phyloP scores from a whole-genome alignment of 92 coral and sea anemone species.

The Phymanthus crucifer region DNA sequence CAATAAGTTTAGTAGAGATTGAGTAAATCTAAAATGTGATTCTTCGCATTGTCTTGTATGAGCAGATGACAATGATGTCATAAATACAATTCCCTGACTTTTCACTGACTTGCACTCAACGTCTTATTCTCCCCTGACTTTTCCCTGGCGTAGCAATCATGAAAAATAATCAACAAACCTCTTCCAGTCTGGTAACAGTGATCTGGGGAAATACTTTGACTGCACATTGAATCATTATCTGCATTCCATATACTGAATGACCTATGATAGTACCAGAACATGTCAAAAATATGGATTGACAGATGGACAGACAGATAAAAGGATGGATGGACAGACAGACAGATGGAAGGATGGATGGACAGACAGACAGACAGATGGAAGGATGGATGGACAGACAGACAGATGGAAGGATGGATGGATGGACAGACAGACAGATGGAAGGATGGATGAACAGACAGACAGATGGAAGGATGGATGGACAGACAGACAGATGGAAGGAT shows the following conservation, averaged over 20 bases:
- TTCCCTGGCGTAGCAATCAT: too few relatives aligned
- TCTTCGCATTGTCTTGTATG: too few relatives aligned
- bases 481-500: neutral
- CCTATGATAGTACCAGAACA: conserved; percentile 48
- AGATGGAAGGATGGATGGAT: neutral
- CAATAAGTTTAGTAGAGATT: too few relatives aligned
- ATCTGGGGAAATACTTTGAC: conserved; percentile 64
- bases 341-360: neutral
- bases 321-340: neutral
- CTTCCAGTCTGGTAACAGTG: conserved; percentile 53
- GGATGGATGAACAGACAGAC: neutral
- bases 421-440: neutral
- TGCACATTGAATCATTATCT: conserved; percentile 78
- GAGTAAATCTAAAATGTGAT: too few relatives aligned
- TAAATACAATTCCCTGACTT: too few relatives aligned
- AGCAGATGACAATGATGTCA: too few relatives aligned
- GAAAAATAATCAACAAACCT: conserved; percentile 33
- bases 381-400: neutral
- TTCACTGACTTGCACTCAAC: too few relatives aligned
- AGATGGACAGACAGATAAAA: neutral
- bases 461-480: neutral
- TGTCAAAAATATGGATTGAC: neutral
- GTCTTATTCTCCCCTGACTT: too few relatives aligned
- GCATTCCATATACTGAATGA: conserved; percentile 84
- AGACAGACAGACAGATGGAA: neutral